These are phyloP conservation scores for Gymnorhina tibicen DNA, from an alignment of 2,113 vertebrate genomes.

Conservation along the genomic window DNA sequence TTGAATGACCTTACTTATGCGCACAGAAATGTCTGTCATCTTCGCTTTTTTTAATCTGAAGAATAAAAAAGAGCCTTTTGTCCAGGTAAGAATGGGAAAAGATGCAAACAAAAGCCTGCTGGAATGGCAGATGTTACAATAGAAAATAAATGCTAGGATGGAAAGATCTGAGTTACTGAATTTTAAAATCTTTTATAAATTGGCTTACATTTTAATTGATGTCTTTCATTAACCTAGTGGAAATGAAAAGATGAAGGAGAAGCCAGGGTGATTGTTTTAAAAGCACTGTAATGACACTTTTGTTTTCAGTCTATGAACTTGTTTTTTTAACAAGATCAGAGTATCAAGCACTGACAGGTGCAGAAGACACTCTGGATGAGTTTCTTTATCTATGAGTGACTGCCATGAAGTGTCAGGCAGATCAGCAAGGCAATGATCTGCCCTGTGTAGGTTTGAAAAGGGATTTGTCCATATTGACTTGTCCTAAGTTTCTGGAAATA, in stretches of 20 bases:
- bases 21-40: neutral
- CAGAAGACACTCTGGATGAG: neutral
- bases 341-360: neutral
- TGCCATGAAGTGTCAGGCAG: neutral
- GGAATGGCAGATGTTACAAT: neutral
- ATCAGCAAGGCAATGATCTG: neutral
- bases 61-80: neutral
- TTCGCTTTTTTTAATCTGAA: neutral
- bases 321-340: neutral
- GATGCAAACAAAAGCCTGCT: neutral
- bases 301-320: neutral
- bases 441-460: neutral
- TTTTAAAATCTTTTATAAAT: neutral
- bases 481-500: neutral
- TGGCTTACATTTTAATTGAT: neutral
- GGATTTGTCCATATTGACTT: neutral
- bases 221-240: neutral
- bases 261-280: neutral
- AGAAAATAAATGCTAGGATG: neutral
- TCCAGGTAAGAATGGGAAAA: neutral
- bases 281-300: neutral
- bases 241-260: neutral
- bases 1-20: neutral
- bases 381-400: neutral
- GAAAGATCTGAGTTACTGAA: neutral